phyloP scores from a whole-genome alignment of 2,113 vertebrate species.

The Gambusia affinis region DNA sequence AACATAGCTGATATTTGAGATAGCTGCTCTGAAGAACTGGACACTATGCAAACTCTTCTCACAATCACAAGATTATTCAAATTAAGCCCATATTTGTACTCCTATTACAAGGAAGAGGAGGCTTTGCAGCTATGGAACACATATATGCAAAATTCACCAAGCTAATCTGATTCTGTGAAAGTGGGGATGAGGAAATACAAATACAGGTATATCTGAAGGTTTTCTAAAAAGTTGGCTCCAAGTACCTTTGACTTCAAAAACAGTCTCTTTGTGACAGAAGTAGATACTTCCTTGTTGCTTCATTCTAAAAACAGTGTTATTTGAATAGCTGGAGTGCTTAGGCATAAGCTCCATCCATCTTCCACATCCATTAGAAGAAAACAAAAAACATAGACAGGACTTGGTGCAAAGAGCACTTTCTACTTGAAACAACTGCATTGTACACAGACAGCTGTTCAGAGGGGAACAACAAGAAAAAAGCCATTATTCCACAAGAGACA shows the following conservation, averaged over 20 bases:
- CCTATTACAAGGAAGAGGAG: neutral
- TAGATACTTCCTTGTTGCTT: conserved; percentile 7
- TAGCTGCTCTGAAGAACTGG: conserved; percentile 18
- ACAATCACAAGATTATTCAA: conserved; percentile 43
- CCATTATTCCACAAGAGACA: conserved; percentile 49
- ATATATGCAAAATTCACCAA: conserved; percentile 22
- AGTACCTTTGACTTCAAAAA: neutral
- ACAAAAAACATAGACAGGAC: neutral
- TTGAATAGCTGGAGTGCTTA: conserved; percentile 12
- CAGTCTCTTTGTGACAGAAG: neutral
- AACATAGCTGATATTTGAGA: conserved; percentile 1
- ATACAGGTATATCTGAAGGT: neutral
- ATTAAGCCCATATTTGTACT: neutral
- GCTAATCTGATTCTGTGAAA: conserved; percentile 38
- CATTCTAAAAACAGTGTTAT: neutral
- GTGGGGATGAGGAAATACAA: conserved; percentile 39
- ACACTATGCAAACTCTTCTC: conserved; percentile 41
- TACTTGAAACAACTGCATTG: conserved; percentile 27
- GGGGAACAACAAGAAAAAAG: conserved; percentile 33
- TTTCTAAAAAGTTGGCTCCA: neutral
- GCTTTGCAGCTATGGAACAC: neutral
- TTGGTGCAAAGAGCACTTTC: conserved; percentile 12
- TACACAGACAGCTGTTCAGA: conserved; percentile 37
- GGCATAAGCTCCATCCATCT: neutral
- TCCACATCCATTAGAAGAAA: conserved; percentile 1